Conservation (phyloP, 2,888 invertebrate species). For the Drosophila tanythrix region DNA sequence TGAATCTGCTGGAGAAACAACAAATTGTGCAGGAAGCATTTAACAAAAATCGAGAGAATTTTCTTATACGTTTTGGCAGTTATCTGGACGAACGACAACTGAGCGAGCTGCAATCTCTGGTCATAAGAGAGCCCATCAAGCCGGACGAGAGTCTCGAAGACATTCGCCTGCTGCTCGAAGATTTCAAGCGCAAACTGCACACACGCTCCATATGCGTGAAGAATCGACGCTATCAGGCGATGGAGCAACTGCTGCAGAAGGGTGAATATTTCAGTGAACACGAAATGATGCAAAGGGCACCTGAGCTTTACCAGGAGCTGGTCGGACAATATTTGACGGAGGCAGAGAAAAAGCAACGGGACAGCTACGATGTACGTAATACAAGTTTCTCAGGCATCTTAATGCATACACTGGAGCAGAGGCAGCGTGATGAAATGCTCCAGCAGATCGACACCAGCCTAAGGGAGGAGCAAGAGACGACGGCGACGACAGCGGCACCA, state of each 20-base stretch:
- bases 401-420: slow-evolving; percentile 92
- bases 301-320: slow-evolving; percentile 94
- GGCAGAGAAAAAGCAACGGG: slow-evolving; percentile 89
- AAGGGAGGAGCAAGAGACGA: neutral
- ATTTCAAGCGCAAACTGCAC: slow-evolving; percentile 87
- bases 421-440: slow-evolving; percentile 87
- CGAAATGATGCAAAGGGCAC: slow-evolving; percentile 97
- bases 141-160: slow-evolving; percentile 85
- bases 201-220: slow-evolving; percentile 87
- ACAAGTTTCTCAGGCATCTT: slow-evolving; percentile 90
- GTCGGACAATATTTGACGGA: slow-evolving; percentile 94
- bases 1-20: slow-evolving; percentile 89
- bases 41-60: slow-evolving; percentile 88
- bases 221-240: slow-evolving; percentile 93
- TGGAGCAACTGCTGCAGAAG: slow-evolving; percentile 88
- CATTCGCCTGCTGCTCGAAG: slow-evolving; percentile 88
- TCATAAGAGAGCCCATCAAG: slow-evolving; percentile 67
- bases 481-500: neutral
- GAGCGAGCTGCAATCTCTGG: slow-evolving; percentile 87
- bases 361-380: slow-evolving; percentile 86
- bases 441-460: slow-evolving; percentile 68
- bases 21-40: slow-evolving; percentile 89
- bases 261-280: slow-evolving; percentile 94
- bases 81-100: slow-evolving; percentile 89
- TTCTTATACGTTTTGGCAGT: slow-evolving; percentile 91